A percentile compares a stretch with the other conserved stretches of the same genome.
These are phyloP conservation scores for Pangasius djambal DNA, from an alignment of 2,797 vertebrate species.

Conservation along the genomic window DNA sequence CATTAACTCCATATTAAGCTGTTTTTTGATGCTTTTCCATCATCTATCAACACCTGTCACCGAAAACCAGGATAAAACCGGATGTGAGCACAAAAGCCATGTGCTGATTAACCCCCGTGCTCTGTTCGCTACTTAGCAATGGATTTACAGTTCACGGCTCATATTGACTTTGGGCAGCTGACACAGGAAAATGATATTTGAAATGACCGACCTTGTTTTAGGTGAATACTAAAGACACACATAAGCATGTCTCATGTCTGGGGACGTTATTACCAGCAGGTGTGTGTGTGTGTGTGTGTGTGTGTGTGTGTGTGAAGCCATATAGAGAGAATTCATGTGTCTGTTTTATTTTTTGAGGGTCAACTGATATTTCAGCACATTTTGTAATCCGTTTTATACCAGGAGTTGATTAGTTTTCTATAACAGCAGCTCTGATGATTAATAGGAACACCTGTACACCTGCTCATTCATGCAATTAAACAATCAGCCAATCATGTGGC, in stretches of 20 bases:
- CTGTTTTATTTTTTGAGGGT: not conserved
- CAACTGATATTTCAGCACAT: not conserved
- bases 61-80: not conserved
- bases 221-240: not conserved
- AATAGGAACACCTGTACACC: not conserved
- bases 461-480: not conserved
- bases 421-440: not conserved
- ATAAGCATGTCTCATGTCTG: not conserved
- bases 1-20: constrained; percentile 14
- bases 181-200: not conserved
- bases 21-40: not conserved
- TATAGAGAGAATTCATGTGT: not conserved
- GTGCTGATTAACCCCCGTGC: not conserved
- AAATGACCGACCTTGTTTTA: not conserved
- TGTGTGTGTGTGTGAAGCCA: not conserved
- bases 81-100: not conserved
- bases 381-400: not conserved
- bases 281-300: not conserved
- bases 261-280: not conserved
- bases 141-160: not conserved
- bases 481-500: not conserved
- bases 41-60: not conserved
- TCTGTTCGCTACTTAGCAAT: not conserved
- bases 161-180: not conserved
- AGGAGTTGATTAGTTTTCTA: not conserved